phyloP scores from a whole-genome alignment of 2,797 vertebrate species.

The Oreortyx pictus region DNA sequence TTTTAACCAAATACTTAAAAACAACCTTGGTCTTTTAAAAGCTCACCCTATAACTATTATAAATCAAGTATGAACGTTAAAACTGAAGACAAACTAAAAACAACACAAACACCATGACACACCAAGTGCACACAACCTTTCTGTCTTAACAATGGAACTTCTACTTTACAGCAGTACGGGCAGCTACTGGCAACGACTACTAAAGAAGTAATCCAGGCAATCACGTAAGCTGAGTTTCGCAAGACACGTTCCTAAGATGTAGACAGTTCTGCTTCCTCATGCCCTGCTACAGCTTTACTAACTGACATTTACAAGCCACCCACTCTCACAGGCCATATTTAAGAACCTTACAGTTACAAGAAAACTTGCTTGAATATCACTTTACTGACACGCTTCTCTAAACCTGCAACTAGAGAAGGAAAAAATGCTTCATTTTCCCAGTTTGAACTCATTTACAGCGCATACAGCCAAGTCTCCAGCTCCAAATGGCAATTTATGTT shows the following conservation, averaged over 20 bases:
- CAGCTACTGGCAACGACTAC: not conserved
- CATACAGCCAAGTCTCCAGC: not conserved
- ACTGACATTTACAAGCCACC: not conserved
- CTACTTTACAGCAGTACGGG: not conserved
- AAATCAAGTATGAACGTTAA: no score
- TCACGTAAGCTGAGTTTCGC: not conserved
- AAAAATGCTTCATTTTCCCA: not conserved
- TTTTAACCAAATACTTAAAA: not conserved
- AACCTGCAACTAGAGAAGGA: not conserved
- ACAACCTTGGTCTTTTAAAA: not conserved
- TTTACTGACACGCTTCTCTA: not conserved
- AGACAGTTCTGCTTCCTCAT: not conserved
- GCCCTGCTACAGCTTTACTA: not conserved
- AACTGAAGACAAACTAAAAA: not conserved
- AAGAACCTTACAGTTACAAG: not conserved
- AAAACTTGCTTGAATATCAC: not conserved
- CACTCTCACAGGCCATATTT: not conserved
- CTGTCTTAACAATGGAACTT: not conserved
- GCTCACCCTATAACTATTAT: not conserved
- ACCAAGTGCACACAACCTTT: not conserved
- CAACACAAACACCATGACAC: not conserved
- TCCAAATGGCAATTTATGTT: not conserved
- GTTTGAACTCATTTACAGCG: not conserved
- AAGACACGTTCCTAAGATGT: not conserved
- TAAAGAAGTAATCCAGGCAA: not conserved